Evolutionary conservation across 2,888 invertebrate species (phyloP), one percentile per base, ranked within the genome.

Genomic region (Antitype chi): DNA sequence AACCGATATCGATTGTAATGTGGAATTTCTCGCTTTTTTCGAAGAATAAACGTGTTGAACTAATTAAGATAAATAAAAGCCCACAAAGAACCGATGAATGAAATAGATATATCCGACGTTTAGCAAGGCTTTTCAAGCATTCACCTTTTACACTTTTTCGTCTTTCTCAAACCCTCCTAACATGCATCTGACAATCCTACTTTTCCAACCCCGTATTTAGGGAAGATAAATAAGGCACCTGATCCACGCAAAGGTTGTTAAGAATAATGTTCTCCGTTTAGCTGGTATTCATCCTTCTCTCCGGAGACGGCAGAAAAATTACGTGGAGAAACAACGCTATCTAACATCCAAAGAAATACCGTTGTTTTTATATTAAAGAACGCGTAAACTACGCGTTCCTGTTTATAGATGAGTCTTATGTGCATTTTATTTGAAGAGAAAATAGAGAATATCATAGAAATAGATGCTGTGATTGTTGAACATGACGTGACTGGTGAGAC

Each of bases 301-400:
- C 82, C 69, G 68, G 87, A 87, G 88, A 88, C 86, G 78, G 82
- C 81, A 84, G 85, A 88, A 87, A 89, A 89, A 90, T 87, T 86
- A 85, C 85, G 74, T 80, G 78, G 78, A 75, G 80, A 85, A 87
- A 87, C 87, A 85, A 83, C 76, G 79, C 72, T 74, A 84, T 85
- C 78, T 69, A 83, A 80, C 76, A 79, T 81, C 59, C 60, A 60
- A 72, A 70, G 53, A 80, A 78, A 78, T 78, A 81, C 70, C 32
- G 74, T 73, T 67, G 78, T 82, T 78, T 81, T 74, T 79, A 68
- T 82, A 74, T 78, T 59, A 38, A 32, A 60, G 59, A 77, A 74
- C 69, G 62, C 52, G 78, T 76, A 63, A 78, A 76, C 57, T 80
- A 78, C 11, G 32, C 70, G 38, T 74, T 63, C 17, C 60, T 79